Conservation (phyloP, 2,888 invertebrate species). For the Druceiella hillmani region DNA sequence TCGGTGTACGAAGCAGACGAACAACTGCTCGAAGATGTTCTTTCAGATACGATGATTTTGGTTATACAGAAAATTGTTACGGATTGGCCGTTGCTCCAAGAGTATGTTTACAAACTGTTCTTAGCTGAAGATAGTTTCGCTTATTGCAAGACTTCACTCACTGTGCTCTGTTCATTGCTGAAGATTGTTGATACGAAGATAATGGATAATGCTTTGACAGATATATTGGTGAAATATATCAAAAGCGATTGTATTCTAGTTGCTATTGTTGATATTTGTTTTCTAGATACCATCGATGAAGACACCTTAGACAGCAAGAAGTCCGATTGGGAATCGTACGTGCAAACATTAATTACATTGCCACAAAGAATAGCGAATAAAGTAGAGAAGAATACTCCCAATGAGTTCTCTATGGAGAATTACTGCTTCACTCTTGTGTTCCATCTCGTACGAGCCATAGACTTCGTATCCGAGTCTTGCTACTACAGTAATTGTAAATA, state of each 20-base stretch:
- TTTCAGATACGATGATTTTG: slow-evolving; percentile 46
- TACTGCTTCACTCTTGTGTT: slow-evolving; percentile 56
- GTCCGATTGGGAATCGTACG: slow-evolving; percentile 46
- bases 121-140: slow-evolving; percentile 48
- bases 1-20: slow-evolving; percentile 8
- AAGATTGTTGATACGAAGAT: slow-evolving; percentile 34
- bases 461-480: slow-evolving; percentile 51
- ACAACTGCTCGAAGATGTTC: slow-evolving; percentile 38
- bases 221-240: slow-evolving; percentile 43
- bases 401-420: slow-evolving; percentile 51
- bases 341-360: slow-evolving; percentile 60
- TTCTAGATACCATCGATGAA: slow-evolving; percentile 24
- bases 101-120: slow-evolving; percentile 42
- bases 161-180: slow-evolving; percentile 42
- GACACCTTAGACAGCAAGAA: slow-evolving; percentile 25
- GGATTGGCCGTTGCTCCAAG: slow-evolving; percentile 54
- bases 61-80: slow-evolving; percentile 46
- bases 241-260: slow-evolving; percentile 55
- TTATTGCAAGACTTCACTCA: slow-evolving; percentile 44
- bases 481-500: slow-evolving; percentile 31
- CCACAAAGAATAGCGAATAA: slow-evolving; percentile 69
- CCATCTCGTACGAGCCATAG: slow-evolving; percentile 55
- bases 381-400: slow-evolving; percentile 49
- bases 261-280: slow-evolving; percentile 39
- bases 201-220: slow-evolving; percentile 34